A percentile compares a stretch with the other conserved stretches of the same genome.
Evolutionary conservation across 2,113 vertebrate species (phyloP).

Genomic region (Cygnus buccinator): DNA sequence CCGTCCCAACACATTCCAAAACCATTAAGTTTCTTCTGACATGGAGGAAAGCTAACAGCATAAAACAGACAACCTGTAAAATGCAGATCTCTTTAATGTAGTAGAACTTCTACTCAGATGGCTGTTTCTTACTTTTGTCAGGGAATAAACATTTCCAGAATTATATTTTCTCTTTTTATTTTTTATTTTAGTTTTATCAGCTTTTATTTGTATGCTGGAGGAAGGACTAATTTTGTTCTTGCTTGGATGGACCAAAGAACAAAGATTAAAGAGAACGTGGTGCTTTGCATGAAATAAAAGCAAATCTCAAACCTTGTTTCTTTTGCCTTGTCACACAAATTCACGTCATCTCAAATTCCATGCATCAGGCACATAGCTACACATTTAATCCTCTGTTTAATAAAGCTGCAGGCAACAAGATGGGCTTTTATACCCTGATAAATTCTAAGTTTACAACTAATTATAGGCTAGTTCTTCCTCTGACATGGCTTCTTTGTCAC

Average conservation of each 20-base stretch:
- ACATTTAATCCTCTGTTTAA: neutral
- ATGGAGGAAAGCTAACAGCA: neutral
- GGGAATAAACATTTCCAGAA: neutral
- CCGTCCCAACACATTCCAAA: neutral
- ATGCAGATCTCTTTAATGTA: neutral
- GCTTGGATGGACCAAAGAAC: neutral
- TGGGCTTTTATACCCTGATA: neutral
- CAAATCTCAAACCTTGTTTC: neutral
- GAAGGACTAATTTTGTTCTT: neutral
- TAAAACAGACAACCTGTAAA: neutral
- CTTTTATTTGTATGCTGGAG: neutral
- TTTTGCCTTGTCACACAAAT: neutral
- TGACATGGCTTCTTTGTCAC: neutral
- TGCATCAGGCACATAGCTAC: neutral
- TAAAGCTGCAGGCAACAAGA: neutral
- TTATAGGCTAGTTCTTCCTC: neutral
- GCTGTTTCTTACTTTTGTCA: neutral
- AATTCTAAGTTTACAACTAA: neutral
- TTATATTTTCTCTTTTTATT: neutral
- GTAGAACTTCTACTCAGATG: neutral
- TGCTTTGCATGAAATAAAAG: neutral
- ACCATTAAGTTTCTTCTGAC: neutral
- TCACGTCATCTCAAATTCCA: neutral
- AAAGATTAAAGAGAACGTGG: fast-evolving
- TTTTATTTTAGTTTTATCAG: neutral